Evolutionary conservation across 2,888 invertebrate genomes (phyloP).

Genomic region (Thera obeliscata): DNA sequence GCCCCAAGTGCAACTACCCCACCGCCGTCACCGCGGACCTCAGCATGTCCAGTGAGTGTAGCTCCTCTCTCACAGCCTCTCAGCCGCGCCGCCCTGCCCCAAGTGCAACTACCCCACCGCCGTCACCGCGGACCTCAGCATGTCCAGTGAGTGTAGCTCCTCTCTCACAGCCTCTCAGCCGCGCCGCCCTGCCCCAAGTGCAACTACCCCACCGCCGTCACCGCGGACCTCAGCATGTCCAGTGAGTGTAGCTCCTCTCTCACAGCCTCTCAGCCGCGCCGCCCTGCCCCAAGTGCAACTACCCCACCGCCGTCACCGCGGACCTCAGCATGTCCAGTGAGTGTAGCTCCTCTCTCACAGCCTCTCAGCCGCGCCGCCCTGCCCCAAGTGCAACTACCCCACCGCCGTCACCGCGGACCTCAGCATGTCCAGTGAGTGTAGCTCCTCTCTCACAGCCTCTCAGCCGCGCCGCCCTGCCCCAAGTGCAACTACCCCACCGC

Average conservation of each 20-base stretch:
- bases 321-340: conserved; percentile 98
- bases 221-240: conserved; percentile 97
- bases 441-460: no score
- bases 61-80: not conserved
- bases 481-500: conserved; percentile 97
- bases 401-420: conserved; percentile 89
- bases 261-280: conserved; percentile 45
- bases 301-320: conserved; percentile 96
- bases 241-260: conserved; percentile 83
- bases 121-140: conserved; percentile 96
- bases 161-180: no score
- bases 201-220: conserved; percentile 95
- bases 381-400: conserved; percentile 96
- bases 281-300: conserved; percentile 97
- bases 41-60: conserved; percentile 94
- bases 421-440: conserved; percentile 90
- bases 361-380: conserved; percentile 84
- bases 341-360: conserved; percentile 50
- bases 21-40: conserved; percentile 97
- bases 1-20: conserved; percentile 96
- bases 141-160: conserved; percentile 90
- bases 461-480: conserved; percentile 90
- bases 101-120: conserved; percentile 97
- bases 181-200: conserved; percentile 95
- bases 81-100: conserved; percentile 89